A percentile compares a stretch with the other conserved stretches of the same genome.
phyloP scores from a whole-genome alignment of 2,797 vertebrate genomes.

The Otolemur crassicaudatus region DNA sequence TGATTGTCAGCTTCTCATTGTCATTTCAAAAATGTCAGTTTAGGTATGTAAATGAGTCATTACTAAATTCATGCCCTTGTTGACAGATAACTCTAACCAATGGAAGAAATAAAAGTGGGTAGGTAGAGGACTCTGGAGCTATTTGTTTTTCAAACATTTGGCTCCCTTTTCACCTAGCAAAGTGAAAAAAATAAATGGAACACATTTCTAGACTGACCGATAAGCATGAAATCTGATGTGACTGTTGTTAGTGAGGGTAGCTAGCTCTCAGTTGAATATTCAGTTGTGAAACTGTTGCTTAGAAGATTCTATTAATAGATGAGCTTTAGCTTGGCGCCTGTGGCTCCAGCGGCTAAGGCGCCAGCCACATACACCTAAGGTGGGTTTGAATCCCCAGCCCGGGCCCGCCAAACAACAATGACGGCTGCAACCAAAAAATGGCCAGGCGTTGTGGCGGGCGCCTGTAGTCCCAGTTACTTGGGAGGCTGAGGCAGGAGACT shows the following conservation, averaged over 20 bases:
- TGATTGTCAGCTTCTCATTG: constrained; percentile 74
- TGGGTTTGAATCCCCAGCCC: too few relatives aligned
- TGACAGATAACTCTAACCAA: constrained; percentile 7
- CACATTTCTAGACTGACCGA: constrained; percentile 3
- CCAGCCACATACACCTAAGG: too few relatives aligned
- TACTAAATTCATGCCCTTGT: constrained; percentile 41
- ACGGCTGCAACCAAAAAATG: too few relatives aligned
- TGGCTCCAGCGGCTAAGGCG: too few relatives aligned
- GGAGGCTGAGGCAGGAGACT: too few relatives aligned
- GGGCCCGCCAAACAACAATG: too few relatives aligned
- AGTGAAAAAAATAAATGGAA: constrained; percentile 50
- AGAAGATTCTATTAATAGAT: constrained; percentile 20
- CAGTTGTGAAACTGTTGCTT: neutral
- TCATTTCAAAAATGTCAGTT: constrained; percentile 75
- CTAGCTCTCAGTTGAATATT: constrained; percentile 30
- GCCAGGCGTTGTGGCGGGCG: too few relatives aligned
- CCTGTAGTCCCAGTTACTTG: too few relatives aligned
- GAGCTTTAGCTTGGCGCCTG: neutral
- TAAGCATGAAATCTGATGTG: constrained; percentile 14
- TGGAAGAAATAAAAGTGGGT: constrained; percentile 8
- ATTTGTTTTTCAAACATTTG: constrained; percentile 43
- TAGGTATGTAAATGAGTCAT: constrained; percentile 75
- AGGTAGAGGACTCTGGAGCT: neutral
- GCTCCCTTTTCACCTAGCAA: neutral
- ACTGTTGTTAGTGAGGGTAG: constrained; percentile 30